phyloP scores from a whole-genome alignment of 2,888 invertebrate genomes.

The Rhingia rostrata region DNA sequence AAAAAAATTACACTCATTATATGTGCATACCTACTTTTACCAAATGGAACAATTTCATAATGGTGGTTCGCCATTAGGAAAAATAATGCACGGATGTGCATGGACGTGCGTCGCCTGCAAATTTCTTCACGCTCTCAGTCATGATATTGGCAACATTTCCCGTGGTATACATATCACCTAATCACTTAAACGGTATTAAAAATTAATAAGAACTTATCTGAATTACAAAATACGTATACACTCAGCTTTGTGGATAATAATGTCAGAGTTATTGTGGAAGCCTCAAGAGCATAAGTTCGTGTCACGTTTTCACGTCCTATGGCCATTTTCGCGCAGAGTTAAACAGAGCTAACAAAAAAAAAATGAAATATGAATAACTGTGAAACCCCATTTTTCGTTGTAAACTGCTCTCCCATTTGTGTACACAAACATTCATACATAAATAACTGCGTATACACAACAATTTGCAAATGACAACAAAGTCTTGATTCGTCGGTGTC shows the following conservation, averaged over 20 bases:
- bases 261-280: constrained; percentile 53
- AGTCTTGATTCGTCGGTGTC: constrained; percentile 37
- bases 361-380: constrained; percentile 1
- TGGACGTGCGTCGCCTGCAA: constrained; percentile 49
- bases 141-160: constrained; percentile 44
- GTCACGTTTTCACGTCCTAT: constrained; percentile 47
- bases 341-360: background rate
- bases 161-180: constrained; percentile 58
- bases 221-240: constrained; percentile 34
- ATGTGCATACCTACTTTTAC: background rate
- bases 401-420: constrained; percentile 19
- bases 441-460: background rate
- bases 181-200: constrained; percentile 65
- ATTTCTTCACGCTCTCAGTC: constrained; percentile 8
- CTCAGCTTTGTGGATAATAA: constrained; percentile 33
- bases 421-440: background rate
- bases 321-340: constrained; percentile 33
- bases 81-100: constrained; percentile 43
- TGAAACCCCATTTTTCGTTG: constrained; percentile 24
- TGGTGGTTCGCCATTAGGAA: constrained; percentile 18
- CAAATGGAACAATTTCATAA: constrained; percentile 37
- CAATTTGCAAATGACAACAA: constrained; percentile 26
- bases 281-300: constrained; percentile 39
- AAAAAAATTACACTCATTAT: no score
- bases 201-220: constrained; percentile 60